Evolutionary conservation across 2,888 invertebrate genomes (phyloP).

Genomic region (Nomada fabriciana): DNA sequence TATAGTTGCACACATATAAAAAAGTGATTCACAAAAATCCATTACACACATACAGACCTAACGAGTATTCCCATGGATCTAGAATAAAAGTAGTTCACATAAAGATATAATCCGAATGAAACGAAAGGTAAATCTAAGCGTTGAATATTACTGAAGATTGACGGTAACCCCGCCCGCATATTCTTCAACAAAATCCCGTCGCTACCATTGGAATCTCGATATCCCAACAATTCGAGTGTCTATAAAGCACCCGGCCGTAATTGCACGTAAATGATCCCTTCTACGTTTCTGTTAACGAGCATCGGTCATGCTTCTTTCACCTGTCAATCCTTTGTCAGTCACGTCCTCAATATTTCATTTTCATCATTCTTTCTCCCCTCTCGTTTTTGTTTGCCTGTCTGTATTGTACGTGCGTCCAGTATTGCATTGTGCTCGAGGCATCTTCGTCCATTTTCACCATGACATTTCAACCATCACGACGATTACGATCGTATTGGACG

Average conservation of each 20-base stretch:
- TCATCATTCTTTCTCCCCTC: background rate
- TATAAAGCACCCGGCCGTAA: background rate
- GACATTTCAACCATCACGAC: conserved; percentile 32
- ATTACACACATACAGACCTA: too few relatives aligned
- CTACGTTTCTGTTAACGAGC: background rate
- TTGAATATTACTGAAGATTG: too few relatives aligned
- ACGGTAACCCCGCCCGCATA: too few relatives aligned
- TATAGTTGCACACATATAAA: too few relatives aligned
- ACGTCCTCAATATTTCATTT: conserved; percentile 6
- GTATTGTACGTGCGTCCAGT: background rate
- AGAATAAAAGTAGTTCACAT: too few relatives aligned
- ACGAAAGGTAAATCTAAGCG: too few relatives aligned
- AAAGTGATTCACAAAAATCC: too few relatives aligned
- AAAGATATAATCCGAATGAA: too few relatives aligned
- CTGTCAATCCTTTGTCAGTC: conserved; percentile 24
- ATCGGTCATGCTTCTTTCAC: conserved; percentile 29
- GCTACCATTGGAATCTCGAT: background rate
- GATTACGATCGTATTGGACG: conserved; percentile 18
- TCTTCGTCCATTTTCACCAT: conserved; percentile 40
- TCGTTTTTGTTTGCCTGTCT: background rate
- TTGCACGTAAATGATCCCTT: conserved; percentile 10
- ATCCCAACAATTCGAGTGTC: background rate
- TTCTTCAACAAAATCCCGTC: background rate
- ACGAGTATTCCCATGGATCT: too few relatives aligned
- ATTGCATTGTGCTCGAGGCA: conserved; percentile 25